Evolutionary conservation across 2,797 vertebrate genomes (phyloP), one percentile per base, ranked within the genome.

Genomic region (Acomys russatus): DNA sequence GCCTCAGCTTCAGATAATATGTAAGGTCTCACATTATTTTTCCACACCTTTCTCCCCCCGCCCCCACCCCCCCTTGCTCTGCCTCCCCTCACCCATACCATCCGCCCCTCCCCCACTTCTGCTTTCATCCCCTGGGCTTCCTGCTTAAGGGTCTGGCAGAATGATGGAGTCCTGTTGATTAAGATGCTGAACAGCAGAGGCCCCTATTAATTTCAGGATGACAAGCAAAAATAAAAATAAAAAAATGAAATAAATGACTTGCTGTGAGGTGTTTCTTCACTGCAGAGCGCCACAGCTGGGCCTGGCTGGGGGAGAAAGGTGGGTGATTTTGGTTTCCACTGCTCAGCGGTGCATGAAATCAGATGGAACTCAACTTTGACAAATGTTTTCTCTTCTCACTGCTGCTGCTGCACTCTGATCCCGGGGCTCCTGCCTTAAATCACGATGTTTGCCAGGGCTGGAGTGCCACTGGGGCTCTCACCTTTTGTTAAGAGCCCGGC

Each of bases 11-110:
- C 96, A 94, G 94, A 93, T 97, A 97, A 70, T 96, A 83, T 95
- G 96, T 93, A 96, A 97, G 96, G 95, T 97, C 97, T 97, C 98
- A 94, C 97, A 38, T 97, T 97, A 94, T 95, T 96, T 97, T 63
- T 95, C 97, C 96, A 97, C 97, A 93, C 90, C 97, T 98, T 97
- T 92, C 94, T 44, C 44, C 44, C 44, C 44, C 44, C 3, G 3
- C 44, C 44, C 54, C 78, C 63, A 25, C 22, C 70, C n/a, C 68
- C 17, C 1, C 30, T 30, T 33, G 0, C 35, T 49, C 83, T 33
- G 33, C 33, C 84, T 18, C 35, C 89, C 88, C 76, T n/a, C 38
- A 18, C 25, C 59, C 22, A 54, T 51, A 20, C 66, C 54, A 0
- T 0, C 63, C 38, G 2, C 12, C 80, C 59, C n/a, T 25, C 84